Evolutionary conservation across 2,113 vertebrate genomes (phyloP).

Genomic region (Tragulus kanchil): DNA sequence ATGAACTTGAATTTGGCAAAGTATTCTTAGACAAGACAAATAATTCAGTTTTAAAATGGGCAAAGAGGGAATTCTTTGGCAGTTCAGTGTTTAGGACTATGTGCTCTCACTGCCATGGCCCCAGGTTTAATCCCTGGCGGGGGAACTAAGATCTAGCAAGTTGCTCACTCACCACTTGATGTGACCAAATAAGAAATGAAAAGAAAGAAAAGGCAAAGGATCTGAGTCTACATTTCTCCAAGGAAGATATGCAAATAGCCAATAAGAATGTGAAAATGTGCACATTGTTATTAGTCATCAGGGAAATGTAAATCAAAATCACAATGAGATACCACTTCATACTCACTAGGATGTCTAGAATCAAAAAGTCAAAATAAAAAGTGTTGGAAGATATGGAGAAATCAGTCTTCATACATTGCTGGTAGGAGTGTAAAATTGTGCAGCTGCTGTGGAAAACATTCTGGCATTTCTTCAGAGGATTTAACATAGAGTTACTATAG

Average conservation of each 20-base stretch:
- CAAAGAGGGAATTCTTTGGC: neutral
- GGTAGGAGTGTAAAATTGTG: neutral
- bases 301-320: conserved; percentile 7
- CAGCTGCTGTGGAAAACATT: neutral
- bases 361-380: neutral
- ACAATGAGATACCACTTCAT: neutral
- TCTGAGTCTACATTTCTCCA: neutral
- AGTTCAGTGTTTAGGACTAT: neutral
- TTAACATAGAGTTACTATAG: neutral
- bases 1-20: neutral
- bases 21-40: conserved; percentile 14
- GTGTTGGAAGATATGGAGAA: neutral
- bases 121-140: neutral
- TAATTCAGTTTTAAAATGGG: neutral
- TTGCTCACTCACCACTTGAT: neutral
- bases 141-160: neutral
- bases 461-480: neutral
- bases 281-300: neutral
- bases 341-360: neutral
- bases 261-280: conserved; percentile 17
- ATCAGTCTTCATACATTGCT: neutral
- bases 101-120: neutral
- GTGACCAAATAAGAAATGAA: neutral
- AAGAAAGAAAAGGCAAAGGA: neutral
- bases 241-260: neutral